Conservation (phyloP, 2,113 vertebrate genomes). For the Hystrix brachyura region DNA sequence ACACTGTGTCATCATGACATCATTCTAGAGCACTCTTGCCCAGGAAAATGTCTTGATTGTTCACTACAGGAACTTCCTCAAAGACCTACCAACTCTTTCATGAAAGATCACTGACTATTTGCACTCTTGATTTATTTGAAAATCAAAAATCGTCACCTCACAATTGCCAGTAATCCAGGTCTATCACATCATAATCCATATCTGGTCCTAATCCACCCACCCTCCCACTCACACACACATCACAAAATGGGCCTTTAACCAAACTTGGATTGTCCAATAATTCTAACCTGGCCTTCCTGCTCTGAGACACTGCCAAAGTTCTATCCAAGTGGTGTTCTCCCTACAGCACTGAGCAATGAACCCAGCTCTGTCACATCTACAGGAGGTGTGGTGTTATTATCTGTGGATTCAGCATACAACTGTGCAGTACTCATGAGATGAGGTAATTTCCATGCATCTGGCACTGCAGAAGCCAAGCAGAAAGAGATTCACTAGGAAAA, state of each 20-base stretch:
- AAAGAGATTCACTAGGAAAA: not conserved
- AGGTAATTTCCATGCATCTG: not conserved
- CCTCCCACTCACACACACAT: accelerated
- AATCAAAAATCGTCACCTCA: not conserved
- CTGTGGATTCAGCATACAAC: not conserved
- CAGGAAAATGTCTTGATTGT: not conserved
- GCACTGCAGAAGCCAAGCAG: not conserved
- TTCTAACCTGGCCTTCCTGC: not conserved
- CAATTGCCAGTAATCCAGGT: not conserved
- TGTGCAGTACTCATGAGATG: not conserved
- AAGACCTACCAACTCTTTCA: not conserved
- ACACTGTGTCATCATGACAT: not conserved
- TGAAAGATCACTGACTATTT: not conserved
- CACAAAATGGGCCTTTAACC: not conserved
- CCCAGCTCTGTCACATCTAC: not conserved
- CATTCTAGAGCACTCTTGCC: not conserved
- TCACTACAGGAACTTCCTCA: not conserved
- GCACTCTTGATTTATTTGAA: not conserved
- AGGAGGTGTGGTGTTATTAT: not conserved
- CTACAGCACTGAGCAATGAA: not conserved
- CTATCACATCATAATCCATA: not conserved
- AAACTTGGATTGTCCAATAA: not conserved
- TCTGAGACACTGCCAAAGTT: not conserved
- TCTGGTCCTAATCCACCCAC: not conserved
- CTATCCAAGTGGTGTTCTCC: not conserved